phyloP scores from a whole-genome alignment of 2,888 invertebrate species.

The Cephus rjabovi region DNA sequence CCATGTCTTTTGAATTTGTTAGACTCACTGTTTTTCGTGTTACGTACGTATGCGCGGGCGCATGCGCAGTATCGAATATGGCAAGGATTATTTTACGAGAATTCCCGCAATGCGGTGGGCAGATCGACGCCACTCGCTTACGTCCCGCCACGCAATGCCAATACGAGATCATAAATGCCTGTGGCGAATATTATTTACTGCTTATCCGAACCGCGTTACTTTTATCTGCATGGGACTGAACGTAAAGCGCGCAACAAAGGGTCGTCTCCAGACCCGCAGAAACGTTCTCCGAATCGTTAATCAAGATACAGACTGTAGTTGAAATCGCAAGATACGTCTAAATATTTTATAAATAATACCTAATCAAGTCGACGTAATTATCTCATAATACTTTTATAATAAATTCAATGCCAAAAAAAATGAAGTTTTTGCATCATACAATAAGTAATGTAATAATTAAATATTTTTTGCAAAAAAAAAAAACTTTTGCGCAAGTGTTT shows the following conservation, averaged over 20 bases:
- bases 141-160: constrained; percentile 9
- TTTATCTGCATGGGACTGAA: constrained; percentile 20
- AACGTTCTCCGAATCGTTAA: neutral
- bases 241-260: constrained; percentile 19
- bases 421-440: neutral
- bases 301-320: neutral
- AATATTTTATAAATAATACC: neutral
- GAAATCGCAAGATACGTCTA: neutral
- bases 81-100: constrained; percentile 13
- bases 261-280: constrained; percentile 13
- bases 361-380: no score
- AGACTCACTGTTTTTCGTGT: neutral
- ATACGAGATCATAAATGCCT: constrained; percentile 20
- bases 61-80: neutral
- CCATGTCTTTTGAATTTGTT: neutral
- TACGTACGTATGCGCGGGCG: no score
- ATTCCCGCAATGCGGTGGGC: constrained; percentile 12
- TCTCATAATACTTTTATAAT: neutral
- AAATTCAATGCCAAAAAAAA: neutral
- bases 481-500: neutral
- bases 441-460: neutral
- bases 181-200: constrained; percentile 23
- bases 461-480: neutral
- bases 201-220: constrained; percentile 14
- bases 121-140: neutral